A percentile compares a stretch with the other conserved stretches of the same genome.
Evolutionary conservation across 1,140 invertebrate species (phyloP).

Genomic region (Drosophila navojoa): DNA sequence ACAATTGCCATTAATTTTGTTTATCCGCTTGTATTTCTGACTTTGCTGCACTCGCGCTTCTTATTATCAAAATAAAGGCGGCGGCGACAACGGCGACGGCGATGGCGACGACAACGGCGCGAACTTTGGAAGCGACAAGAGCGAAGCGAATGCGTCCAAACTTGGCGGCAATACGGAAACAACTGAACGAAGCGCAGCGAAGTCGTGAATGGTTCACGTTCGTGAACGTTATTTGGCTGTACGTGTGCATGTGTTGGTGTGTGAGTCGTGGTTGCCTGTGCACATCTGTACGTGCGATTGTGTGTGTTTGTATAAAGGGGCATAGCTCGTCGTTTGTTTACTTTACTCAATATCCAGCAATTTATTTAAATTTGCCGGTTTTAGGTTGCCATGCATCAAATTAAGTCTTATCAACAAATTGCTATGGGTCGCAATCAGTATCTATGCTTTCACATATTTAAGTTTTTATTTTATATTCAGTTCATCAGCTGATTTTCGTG

Average conservation of each 20-base stretch:
- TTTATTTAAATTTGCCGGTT: slow-evolving; percentile 44
- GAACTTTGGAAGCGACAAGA: slow-evolving; percentile 34
- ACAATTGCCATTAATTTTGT: slow-evolving; percentile 44
- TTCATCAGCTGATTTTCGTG: not conserved
- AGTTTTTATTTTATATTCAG: not conserved
- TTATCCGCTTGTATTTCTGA: slow-evolving; percentile 15
- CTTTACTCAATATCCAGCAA: slow-evolving; percentile 27
- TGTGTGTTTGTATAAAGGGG: slow-evolving; percentile 9
- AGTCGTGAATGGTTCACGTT: slow-evolving; percentile 46
- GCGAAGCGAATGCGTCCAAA: slow-evolving; percentile 51
- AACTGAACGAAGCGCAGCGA: slow-evolving; percentile 54
- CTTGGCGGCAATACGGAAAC: slow-evolving; percentile 60
- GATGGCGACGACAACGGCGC: slow-evolving; percentile 20
- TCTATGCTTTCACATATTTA: not conserved
- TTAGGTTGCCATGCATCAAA: slow-evolving; percentile 19
- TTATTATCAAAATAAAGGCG: slow-evolving; percentile 31
- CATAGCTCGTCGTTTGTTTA: slow-evolving; percentile 37
- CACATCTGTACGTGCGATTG: not conserved
- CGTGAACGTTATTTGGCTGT: slow-evolving; percentile 30
- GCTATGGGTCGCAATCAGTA: not conserved
- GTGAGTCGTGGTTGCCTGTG: slow-evolving; percentile 12
- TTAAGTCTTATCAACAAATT: slow-evolving; percentile 32
- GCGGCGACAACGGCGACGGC: too few relatives aligned
- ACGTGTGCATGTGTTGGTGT: not conserved
- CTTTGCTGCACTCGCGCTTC: slow-evolving; percentile 23